These are phyloP conservation scores for Drosophila melanosoma DNA, from an alignment of 2,888 invertebrate species.

Conservation along the genomic window DNA sequence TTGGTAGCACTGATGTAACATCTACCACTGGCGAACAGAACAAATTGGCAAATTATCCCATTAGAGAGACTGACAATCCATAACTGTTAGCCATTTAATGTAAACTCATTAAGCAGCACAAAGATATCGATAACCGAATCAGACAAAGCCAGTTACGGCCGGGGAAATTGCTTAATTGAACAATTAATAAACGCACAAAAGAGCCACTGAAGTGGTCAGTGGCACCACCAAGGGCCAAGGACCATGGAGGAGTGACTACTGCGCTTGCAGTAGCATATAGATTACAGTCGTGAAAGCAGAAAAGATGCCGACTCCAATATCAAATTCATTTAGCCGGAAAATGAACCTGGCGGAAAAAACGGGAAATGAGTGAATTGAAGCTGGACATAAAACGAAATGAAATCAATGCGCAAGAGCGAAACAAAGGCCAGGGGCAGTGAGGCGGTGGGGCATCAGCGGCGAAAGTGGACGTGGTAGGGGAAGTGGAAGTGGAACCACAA, in stretches of 20 bases:
- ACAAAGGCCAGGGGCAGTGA: conserved; percentile 1
- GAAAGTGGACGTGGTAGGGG: neutral
- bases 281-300: conserved; percentile 50
- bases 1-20: neutral
- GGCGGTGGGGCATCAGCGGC: conserved; percentile 1
- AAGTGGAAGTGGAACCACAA: conserved; percentile 27
- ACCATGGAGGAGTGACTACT: neutral
- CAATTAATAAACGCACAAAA: conserved; percentile 74
- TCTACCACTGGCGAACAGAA: neutral
- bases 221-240: conserved; percentile 12
- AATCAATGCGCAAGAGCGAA: conserved; percentile 23
- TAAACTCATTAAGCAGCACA: conserved; percentile 46
- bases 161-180: conserved; percentile 77
- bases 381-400: conserved; percentile 19
- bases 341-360: conserved; percentile 40
- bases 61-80: conserved; percentile 4
- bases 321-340: conserved; percentile 76
- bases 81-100: conserved; percentile 41
- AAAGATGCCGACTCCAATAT: conserved; percentile 56
- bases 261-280: conserved; percentile 41
- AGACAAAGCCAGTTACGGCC: conserved; percentile 48
- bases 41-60: conserved; percentile 51
- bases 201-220: conserved; percentile 48
- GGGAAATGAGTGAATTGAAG: conserved; percentile 26
- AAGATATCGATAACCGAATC: conserved; percentile 51